Base-by-base conservation (phyloP, 2,113 vertebrate species). In the Lycocorax pyrrhopterus region DNA sequence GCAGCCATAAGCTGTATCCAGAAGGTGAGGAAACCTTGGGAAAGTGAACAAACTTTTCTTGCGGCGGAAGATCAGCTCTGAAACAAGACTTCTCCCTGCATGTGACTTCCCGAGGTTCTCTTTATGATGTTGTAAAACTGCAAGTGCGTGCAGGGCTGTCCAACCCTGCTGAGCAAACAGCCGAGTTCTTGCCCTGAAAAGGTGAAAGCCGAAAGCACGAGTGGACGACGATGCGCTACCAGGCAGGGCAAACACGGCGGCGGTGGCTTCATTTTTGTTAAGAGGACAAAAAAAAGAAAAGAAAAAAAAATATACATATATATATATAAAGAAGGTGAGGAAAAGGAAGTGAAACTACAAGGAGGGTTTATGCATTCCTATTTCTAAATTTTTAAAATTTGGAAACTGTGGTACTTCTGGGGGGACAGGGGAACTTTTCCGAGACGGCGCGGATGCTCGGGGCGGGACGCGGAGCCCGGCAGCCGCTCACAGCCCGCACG, bases 1-100 rank as follows among this genome's bases (percentile, higher is more conserved):
- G 35, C 41, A 25, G 39, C 26, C 0, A 0, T 64, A 67, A 77
- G 49, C 22, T 1, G 2, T 27, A 47, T 43, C 35, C 73, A 32
- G 47, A 53, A 81, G 21, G 39, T 32, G 19, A 64, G 22, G 41
- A 72, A 89, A 67, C 52, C 39, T 41, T 5, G 37, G 22, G 15
- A 87, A 43, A 53, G 32, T 0, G 1, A 71, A n/a, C 3, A n/a
- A 92, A 86, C 33, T 10, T 56, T 94, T 26, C 10, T 32, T 23
- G 7, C 12, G 10, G 64, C 3, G 3, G n/a, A 37, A 51, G 47
- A 43, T 12, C 5, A 13, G 23, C 67, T 4, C 1, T 3, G 4
- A 37, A 37, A 30, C 29, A 19, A 51, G 41, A 52, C n/a, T 72
- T 75, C 21, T 68, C 32, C 53, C 29, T 21, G 25, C 5, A 3